phyloP scores from a whole-genome alignment of 2,888 invertebrate species.

The Erpobdella octoculata region DNA sequence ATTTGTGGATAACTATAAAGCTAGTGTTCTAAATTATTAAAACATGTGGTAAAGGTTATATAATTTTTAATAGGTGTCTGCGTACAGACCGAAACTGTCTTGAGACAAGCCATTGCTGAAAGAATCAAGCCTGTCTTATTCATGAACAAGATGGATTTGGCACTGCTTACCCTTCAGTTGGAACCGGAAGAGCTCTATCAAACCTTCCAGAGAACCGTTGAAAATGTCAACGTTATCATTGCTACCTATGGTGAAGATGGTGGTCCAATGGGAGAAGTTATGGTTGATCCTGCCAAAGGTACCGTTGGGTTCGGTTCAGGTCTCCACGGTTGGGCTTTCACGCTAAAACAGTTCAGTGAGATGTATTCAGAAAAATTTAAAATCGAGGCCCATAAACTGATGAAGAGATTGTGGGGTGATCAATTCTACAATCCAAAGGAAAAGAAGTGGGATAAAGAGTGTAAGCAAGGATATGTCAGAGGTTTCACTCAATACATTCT shows the following conservation, averaged over 20 bases:
- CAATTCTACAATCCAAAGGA: slow-evolving; percentile 94
- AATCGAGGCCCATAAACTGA: slow-evolving; percentile 80
- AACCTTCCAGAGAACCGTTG: slow-evolving; percentile 98
- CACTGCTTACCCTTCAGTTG: slow-evolving; percentile 88
- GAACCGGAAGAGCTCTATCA: slow-evolving; percentile 95
- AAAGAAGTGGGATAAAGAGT: slow-evolving; percentile 74
- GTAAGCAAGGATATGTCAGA: slow-evolving; percentile 56
- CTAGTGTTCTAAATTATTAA: neutral
- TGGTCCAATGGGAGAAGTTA: slow-evolving; percentile 98
- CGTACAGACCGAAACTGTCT: slow-evolving; percentile 98
- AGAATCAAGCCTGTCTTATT: slow-evolving; percentile 98
- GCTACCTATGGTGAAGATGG: slow-evolving; percentile 87
- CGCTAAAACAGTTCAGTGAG: slow-evolving; percentile 96
- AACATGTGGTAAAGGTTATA: neutral
- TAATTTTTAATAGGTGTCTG: slow-evolving; percentile 72
- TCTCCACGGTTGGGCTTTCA: slow-evolving; percentile 99
- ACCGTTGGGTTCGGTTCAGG: slow-evolving; percentile 99
- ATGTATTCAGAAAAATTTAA: slow-evolving; percentile 99
- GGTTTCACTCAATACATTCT: slow-evolving; percentile 98
- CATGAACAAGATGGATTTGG: slow-evolving; percentile 99
- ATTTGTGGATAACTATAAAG: neutral
- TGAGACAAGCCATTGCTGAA: slow-evolving; percentile 98
- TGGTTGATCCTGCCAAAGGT: slow-evolving; percentile 94
- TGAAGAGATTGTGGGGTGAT: slow-evolving; percentile 92
- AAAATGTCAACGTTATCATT: slow-evolving; percentile 98